Conservation (phyloP, 2,113 vertebrate genomes). For the Notothenia rossii region DNA sequence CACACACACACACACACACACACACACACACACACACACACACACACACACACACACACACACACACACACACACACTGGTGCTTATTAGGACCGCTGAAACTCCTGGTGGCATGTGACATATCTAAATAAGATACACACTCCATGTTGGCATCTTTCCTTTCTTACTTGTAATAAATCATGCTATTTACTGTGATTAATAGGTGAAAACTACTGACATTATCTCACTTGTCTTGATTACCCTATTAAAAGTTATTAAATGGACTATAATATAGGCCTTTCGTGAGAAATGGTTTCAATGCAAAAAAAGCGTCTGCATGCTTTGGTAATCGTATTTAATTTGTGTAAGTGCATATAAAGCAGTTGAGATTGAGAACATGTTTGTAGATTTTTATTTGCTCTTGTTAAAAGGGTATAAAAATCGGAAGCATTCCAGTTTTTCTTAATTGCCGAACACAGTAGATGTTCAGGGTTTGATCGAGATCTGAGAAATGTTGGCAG, state of each 20-base stretch:
- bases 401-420: conserved; percentile 51
- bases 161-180: neutral
- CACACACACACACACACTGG: neutral
- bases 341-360: conserved; percentile 71
- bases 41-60: neutral
- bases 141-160: neutral
- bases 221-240: conserved; percentile 16
- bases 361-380: conserved; percentile 41
- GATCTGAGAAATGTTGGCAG: conserved; percentile 31
- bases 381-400: conserved; percentile 54
- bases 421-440: conserved; percentile 28
- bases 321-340: conserved; percentile 59
- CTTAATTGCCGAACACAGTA: conserved; percentile 20
- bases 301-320: conserved; percentile 6
- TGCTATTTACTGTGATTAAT: neutral
- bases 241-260: conserved; percentile 47
- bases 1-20: too few relatives aligned
- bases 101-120: neutral
- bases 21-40: neutral
- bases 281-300: conserved; percentile 15
- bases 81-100: neutral
- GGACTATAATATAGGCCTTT: conserved; percentile 18
- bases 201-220: conserved; percentile 9
- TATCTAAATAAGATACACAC: neutral
- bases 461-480: neutral